A percentile compares a stretch with the other conserved stretches of the same genome.
Conservation (phyloP, 2,797 vertebrate genomes). For the Crocidura indochinensis region DNA sequence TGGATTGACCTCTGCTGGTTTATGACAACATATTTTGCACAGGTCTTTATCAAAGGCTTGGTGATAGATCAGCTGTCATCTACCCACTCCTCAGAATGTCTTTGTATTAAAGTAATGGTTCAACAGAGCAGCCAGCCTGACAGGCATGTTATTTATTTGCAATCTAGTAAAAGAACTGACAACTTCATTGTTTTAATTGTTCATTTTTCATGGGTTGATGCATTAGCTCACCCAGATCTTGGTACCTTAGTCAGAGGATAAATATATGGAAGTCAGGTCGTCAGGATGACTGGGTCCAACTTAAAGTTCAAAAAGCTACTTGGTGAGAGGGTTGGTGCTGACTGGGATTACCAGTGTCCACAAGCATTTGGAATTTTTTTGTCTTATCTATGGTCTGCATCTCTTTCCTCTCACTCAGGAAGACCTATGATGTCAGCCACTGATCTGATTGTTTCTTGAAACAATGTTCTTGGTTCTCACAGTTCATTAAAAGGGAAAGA, state of each 20-base stretch:
- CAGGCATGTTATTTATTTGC: constrained; percentile 90
- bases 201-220: constrained; percentile 90
- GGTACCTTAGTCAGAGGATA: constrained; percentile 86
- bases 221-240: constrained; percentile 86
- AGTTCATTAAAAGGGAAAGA: constrained; percentile 73
- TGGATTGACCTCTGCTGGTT: constrained; percentile 72
- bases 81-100: constrained; percentile 84
- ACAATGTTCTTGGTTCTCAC: constrained; percentile 84
- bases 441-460: constrained; percentile 84
- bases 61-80: constrained; percentile 88
- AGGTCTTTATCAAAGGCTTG: constrained; percentile 79
- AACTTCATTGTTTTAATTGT: constrained; percentile 90
- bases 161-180: constrained; percentile 89
- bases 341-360: constrained; percentile 8
- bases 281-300: constrained; percentile 80
- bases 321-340: background rate
- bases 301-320: constrained; percentile 64
- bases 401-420: constrained; percentile 86
- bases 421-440: constrained; percentile 86
- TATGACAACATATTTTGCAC: constrained; percentile 76
- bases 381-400: constrained; percentile 83
- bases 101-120: constrained; percentile 91
- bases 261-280: constrained; percentile 73
- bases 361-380: constrained; percentile 31
- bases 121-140: constrained; percentile 85